Conservation (phyloP, 2,797 vertebrate genomes). For the Martes flavigula region DNA sequence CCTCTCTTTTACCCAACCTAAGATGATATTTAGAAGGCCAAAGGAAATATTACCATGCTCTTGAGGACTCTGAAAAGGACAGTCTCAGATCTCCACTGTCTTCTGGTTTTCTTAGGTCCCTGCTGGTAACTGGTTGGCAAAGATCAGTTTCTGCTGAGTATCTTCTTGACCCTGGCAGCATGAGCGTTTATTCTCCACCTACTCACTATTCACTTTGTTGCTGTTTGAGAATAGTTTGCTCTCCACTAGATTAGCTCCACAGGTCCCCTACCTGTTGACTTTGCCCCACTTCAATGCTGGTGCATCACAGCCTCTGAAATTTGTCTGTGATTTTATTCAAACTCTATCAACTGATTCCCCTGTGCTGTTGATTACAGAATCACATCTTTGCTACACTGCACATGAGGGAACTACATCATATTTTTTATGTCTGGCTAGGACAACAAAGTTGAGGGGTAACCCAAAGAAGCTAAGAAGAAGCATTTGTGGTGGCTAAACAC, state of each 20-base stretch:
- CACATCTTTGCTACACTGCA: not conserved
- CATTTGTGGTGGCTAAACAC: not conserved
- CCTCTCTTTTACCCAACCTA: not conserved
- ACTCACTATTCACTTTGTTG: not conserved
- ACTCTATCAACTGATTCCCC: not conserved
- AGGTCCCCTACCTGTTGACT: not conserved
- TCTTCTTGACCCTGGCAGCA: not conserved
- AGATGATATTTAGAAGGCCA: not conserved
- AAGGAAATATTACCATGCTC: not conserved
- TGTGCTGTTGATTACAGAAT: not conserved
- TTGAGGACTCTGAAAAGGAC: not conserved
- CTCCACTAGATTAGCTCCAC: not conserved
- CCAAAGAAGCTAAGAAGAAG: not conserved
- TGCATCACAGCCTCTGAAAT: not conserved
- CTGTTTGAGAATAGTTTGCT: not conserved
- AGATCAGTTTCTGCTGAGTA: not conserved
- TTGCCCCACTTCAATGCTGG: not conserved
- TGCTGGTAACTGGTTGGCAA: not conserved
- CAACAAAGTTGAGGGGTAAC: not conserved
- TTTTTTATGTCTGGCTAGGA: not conserved
- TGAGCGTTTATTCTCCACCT: not conserved
- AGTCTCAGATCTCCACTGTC: not conserved
- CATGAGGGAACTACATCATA: not conserved
- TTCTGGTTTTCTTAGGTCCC: not conserved
- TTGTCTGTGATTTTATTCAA: not conserved